Percentiles rank a stretch among this genome's conserved stretches.
These are phyloP conservation scores for Rhopilema esculentum DNA, from an alignment of 30 jellyfish, hydroid and myxozoan species.

Conservation along the genomic window DNA sequence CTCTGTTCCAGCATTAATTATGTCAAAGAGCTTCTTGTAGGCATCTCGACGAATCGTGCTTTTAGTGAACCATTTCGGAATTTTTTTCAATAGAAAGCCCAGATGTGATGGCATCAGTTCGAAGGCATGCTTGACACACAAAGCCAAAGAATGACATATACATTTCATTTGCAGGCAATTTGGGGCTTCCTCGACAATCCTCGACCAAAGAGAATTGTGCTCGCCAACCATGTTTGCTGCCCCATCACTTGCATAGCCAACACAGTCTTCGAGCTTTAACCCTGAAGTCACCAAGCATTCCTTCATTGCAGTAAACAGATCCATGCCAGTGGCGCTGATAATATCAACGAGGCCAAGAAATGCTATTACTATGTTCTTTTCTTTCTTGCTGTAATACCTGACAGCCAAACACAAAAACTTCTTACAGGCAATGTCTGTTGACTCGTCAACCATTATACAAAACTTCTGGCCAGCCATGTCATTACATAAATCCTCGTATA, in stretches of 20 bases:
- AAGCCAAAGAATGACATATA: conserved; percentile 73
- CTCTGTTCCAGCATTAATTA: conserved; percentile 58
- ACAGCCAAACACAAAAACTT: too few species aligned
- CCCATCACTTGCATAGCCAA: conserved; percentile 54
- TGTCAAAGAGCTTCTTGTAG: too few species aligned
- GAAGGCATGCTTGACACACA: conserved; percentile 65
- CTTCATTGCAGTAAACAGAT: not conserved
- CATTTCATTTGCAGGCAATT: conserved; percentile 64
- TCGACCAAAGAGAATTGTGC: conserved; percentile 73
- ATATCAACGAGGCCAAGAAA: conserved; percentile 35
- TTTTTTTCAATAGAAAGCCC: conserved; percentile 44
- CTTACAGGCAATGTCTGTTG: conserved; percentile 41
- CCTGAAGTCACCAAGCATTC: too few species aligned
- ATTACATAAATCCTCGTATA: not conserved
- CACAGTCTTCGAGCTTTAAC: conserved; percentile 19
- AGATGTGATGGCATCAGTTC: conserved; percentile 58
- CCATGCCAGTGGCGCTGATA: conserved; percentile 7
- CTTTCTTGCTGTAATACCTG: too few species aligned
- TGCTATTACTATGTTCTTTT: conserved; percentile 37
- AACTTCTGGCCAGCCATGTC: conserved; percentile 41
- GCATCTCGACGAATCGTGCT: conserved; percentile 64
- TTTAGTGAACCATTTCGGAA: conserved; percentile 66
- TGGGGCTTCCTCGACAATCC: conserved; percentile 51
- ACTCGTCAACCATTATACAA: conserved; percentile 44
- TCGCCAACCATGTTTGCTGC: too few species aligned